Base-by-base conservation (phyloP, 1,140 invertebrate species). In the Helicoverpa zea region DNA sequence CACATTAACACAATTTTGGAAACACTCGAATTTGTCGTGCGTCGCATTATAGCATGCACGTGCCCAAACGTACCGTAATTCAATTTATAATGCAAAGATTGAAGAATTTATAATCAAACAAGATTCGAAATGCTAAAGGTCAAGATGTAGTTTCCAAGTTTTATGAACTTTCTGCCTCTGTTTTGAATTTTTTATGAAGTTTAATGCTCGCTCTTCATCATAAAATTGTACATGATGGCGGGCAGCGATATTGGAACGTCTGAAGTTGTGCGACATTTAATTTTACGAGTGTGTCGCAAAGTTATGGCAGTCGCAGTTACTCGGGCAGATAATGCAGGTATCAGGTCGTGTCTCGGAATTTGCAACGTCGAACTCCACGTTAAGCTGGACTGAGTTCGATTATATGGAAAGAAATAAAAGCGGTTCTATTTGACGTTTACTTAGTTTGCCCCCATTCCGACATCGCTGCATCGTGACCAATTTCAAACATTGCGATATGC, bases 141-240 rank as follows among this genome's bases (percentile, higher is more conserved):
- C 47, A 75, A 61, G 18, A 16, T 61, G 47, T 61, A 75, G 58
- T 63, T 75, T 49, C 16, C n/a, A 18, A 61, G 56, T 63, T 63
- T 75, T 75, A 75, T 51, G 66, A 51, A 49, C 56, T 49, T 61
- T 61, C 56, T 61, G 73, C 43, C 43, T 49, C 73, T 61, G 73
- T 75, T 63, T 75, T 61, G 73, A 75, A 75, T 75, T 61, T 75
- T 75, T 75, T 63, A 75, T 63, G 3, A n/a, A 13, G 43, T 49
- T 14, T 63, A 75, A 75, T 51, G 56, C 35, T 4, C 58, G 16
- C 7, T 9, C 12, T 75, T 29, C 47, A 51, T 75, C 58, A 75
- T 75, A 75, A 75, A 63, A 13, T 23, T 51, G 7, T 75, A 61
- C 35, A 18, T 63, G 35, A 75, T 70, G 16, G 47, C 58, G 18